Base-by-base conservation (phyloP, 2,113 vertebrate genomes). In the Empidonax traillii region DNA sequence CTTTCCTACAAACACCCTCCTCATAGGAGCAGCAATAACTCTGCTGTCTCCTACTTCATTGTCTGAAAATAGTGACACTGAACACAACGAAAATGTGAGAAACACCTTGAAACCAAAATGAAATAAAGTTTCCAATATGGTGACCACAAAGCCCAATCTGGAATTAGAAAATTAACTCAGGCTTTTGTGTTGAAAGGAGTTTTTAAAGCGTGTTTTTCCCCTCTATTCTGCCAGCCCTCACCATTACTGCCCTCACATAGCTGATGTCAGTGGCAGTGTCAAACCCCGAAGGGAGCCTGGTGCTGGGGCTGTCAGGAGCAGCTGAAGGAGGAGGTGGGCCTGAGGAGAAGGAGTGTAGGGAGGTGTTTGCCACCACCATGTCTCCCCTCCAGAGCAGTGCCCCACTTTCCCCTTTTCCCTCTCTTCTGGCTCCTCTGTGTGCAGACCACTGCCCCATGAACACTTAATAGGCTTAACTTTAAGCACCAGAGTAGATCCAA, bases 231-330 rank as follows among this genome's bases (percentile, higher is more conserved):
- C 39, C 21, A 52, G 37, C 22, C 22, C 51, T 62, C 8, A 13
- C 14, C 9, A 7, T 43, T 8, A 7, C n/a, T 33, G 23, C 9
- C 1, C 28, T 39, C 18, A 8, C 14, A 4, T 14, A 2, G 2
- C 33, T 33, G 55, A 10, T 62, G 63, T 9, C 11, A 2, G 7
- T 4, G 46, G 37, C n/a, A 37, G 56, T 0, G 0, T n/a, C 2
- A 2, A 3, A 28, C 1, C 5, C 39, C 1, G 31, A 28, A 10
- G n/a, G 33, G 47, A 82, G 23, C 44, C 21, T 7, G 17, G 14
- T 25, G 13, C 10, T 0, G 1, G 17, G 6, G 47, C 47, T 24
- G 15, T 14, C 4, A 2, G 51, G 44, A 78, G 52, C 7, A 35
- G 67, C 33, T 2, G 6, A 23, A 56, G 58, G 33, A 62, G 39